Evolutionary conservation across 2,888 invertebrate genomes (phyloP).

Genomic region (Lithophane ornitopus): DNA sequence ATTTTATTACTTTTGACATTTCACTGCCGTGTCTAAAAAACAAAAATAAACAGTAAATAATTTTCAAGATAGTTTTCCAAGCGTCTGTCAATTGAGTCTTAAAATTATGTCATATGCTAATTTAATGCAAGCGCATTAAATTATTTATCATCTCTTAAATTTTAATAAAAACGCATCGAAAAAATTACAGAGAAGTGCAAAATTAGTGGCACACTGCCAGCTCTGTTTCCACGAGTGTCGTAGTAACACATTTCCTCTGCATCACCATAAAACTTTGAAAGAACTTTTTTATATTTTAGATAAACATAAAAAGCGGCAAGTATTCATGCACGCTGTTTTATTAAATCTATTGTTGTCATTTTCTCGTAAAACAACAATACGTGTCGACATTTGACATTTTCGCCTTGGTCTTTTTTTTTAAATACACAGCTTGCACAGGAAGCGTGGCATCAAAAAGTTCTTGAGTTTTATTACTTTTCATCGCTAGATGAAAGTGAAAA

Average conservation of each 20-base stretch:
- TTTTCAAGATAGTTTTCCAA: not conserved
- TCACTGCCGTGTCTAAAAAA: not conserved
- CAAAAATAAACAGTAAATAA: no score
- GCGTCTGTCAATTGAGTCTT: not conserved
- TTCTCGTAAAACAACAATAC: conserved; percentile 35
- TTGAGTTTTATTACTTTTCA: conserved; percentile 28
- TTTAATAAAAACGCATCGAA: conserved; percentile 16
- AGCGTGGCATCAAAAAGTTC: conserved; percentile 19
- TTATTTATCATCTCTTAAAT: conserved; percentile 3
- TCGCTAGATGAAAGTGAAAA: not conserved
- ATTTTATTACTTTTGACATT: not conserved
- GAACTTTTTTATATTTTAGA: conserved; percentile 53
- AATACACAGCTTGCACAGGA: conserved; percentile 20
- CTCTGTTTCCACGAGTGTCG: conserved; percentile 39
- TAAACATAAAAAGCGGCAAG: conserved; percentile 47
- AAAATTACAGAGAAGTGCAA: conserved; percentile 28
- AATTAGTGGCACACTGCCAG: conserved; percentile 57
- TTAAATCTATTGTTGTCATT: conserved; percentile 26
- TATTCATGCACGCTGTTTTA: conserved; percentile 24
- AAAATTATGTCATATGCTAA: not conserved
- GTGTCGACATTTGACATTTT: conserved; percentile 25
- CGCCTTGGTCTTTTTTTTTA: not conserved
- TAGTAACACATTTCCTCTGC: conserved; percentile 54
- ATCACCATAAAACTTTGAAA: conserved; percentile 57
- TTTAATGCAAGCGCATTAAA: not conserved